Evolutionary conservation across 2,113 vertebrate species (phyloP), one percentile per base, ranked within the genome.

Genomic region (Lasiurus cinereus): DNA sequence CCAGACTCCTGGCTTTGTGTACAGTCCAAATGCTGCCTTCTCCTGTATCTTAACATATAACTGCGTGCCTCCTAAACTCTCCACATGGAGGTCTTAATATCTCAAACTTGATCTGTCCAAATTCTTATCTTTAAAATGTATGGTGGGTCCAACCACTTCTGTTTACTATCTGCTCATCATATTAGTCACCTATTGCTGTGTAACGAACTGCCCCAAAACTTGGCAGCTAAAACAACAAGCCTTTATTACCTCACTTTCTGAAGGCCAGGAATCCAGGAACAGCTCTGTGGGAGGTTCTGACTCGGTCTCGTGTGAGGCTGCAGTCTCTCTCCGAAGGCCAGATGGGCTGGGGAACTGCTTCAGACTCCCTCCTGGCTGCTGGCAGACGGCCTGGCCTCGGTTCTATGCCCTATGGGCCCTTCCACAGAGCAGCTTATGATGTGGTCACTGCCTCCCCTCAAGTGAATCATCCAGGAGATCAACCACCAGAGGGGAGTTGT

Each of bases 391-490:
- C 13, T 39, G 83, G 50, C 78, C 13, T 39, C 0, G 0, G 84
- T 62, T 48, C 52, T 16, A 0, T 2, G n/a, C 88, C 29, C 3
- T 10, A 0, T 33, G 24, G 54, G 69, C 24, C 16, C 5, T 48
- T 46, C 36, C 9, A 3, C 4, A 18, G 16, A 66, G 31, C 18
- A 2, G 39, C 54, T 72, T 43, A 48, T 9, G 8, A 2, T 13
- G 0, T 18, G 36, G 77, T 11, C 6, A 39, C 78, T 70, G 73
- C 22, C 39, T 46, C 69, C 78, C 43, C 48, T 13, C 7, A 13
- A 59, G 33, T 14, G 54, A 78, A 8, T 31, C 16, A 72, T 10
- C 79, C 1, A 11, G 56, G 39, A 88, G 43, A 36, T 8, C 2
- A 0, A 39, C 66, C 31, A 73, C 70, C 69, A 72, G 46, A n/a